phyloP scores from a whole-genome alignment of 1,140 invertebrate species.

The Hormaphis cornu region DNA sequence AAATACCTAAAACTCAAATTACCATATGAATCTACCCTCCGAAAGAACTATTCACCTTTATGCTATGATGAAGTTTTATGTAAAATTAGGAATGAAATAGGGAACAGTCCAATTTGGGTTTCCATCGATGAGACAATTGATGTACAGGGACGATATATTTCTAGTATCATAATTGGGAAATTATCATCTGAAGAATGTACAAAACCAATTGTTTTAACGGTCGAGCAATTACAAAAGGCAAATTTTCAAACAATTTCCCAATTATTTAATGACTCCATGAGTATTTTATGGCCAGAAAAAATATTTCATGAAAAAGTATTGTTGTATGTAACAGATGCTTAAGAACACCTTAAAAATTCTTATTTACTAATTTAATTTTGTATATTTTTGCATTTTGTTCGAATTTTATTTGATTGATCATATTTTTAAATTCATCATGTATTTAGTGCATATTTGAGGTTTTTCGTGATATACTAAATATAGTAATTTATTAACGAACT shows the following conservation, averaged over 20 bases:
- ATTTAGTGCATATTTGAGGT: too few relatives aligned
- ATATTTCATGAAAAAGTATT: not conserved
- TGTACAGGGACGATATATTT: not conserved
- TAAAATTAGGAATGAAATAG: not conserved
- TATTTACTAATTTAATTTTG: too few relatives aligned
- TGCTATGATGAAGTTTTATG: not conserved
- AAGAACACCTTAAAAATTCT: too few relatives aligned
- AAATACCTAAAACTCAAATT: not conserved
- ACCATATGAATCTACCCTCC: not conserved
- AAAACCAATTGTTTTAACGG: not conserved
- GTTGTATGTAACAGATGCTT: not conserved
- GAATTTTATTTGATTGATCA: too few relatives aligned
- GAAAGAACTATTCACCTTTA: not conserved
- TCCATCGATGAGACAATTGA: not conserved
- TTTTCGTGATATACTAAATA: too few relatives aligned
- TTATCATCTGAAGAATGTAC: not conserved
- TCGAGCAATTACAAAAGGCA: not conserved
- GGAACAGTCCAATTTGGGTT: not conserved
- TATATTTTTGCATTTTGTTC: too few relatives aligned
- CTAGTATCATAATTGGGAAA: not conserved
- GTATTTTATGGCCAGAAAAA: not conserved
- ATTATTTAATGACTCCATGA: slow-evolving; percentile 4
- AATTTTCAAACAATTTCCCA: not conserved
- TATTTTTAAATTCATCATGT: too few relatives aligned
- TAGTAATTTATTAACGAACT: too few relatives aligned